Evolutionary conservation across 2,888 invertebrate genomes (phyloP), one percentile per base, ranked within the genome.

Genomic region (Cataglyphis livida): DNA sequence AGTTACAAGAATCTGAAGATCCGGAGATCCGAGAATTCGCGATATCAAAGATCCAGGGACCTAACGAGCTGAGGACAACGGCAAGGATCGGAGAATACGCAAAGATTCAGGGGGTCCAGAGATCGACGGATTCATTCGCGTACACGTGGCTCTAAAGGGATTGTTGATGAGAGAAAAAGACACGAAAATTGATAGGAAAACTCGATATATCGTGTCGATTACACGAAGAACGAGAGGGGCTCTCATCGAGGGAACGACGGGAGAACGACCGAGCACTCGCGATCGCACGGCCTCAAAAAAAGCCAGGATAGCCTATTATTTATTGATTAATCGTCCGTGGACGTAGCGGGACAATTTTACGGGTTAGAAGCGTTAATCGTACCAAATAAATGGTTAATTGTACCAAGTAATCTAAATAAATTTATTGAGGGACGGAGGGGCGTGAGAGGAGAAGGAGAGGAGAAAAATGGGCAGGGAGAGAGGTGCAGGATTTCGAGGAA

Each of bases 321-420:
- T 92, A 92, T 91, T 90, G 83, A 86, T 74, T 83, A 85, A 87
- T 89, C 78, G 84, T 88, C 86, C 73, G 83, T 75, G 82, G 83
- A 75, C 81, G 28, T 83, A 76, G 70, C 76, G 84, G 76, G 81
- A 84, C 84, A 85, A 85, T 91, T 89, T 89, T 89, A 89, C 89
- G 88, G 86, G 88, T 90, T 86, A 90, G 85, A 81, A 81, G 85
- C 88, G 88, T 89, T 91, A 90, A 91, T 90, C 90, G 91, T 92
- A 93, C 92, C 92, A 93, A 93, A 92, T 91, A 91, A 92, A 81
- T 84, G 90, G 88, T 87, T 88, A 89, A 90, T 86, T 85, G 73
- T 90, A 90, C 88, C 87, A 89, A 89, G 81, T 89, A 89, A 91
- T 85, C 76, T 88, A 82, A 87, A 85, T 84, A 79, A 87, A 87